phyloP scores from a whole-genome alignment of 2,797 vertebrate species.

The Chelonia mydas region DNA sequence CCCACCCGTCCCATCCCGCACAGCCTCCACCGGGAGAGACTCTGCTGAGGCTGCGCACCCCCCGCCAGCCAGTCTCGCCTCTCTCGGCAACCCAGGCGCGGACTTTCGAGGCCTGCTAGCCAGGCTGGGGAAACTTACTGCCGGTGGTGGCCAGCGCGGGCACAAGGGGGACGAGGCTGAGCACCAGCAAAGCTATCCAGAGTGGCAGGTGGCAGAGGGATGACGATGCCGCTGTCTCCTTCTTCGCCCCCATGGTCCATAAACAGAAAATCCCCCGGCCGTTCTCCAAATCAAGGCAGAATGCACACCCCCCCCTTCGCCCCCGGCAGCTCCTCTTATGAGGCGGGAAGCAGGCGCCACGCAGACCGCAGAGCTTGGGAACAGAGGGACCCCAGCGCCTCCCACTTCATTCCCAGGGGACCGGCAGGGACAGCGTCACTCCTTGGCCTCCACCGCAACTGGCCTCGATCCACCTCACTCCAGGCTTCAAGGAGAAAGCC shows the following conservation, averaged over 20 bases:
- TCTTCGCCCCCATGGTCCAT: neutral
- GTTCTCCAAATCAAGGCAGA: neutral
- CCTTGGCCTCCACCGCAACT: neutral
- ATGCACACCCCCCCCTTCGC: neutral
- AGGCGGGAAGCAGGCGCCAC: neutral
- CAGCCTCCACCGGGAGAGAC: neutral
- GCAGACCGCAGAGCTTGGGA: neutral
- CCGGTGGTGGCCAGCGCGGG: conserved; percentile 53
- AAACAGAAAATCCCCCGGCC: neutral
- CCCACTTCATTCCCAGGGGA: neutral
- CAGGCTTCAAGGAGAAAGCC: neutral
- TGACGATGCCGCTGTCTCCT: neutral
- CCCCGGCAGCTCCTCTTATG: neutral
- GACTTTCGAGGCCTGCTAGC: neutral
- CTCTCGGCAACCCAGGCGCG: neutral
- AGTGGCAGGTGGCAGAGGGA: neutral
- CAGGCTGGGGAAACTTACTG: conserved; percentile 67
- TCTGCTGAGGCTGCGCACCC: neutral
- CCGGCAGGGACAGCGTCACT: neutral
- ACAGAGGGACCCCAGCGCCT: neutral
- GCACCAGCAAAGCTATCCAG: conserved; percentile 45
- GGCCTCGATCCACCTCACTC: neutral
- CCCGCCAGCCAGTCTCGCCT: no score
- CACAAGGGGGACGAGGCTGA: conserved; percentile 49
- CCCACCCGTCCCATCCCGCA: fast-evolving